Conservation (phyloP, 2,888 invertebrate species). For the Sarcophaga variegata region DNA sequence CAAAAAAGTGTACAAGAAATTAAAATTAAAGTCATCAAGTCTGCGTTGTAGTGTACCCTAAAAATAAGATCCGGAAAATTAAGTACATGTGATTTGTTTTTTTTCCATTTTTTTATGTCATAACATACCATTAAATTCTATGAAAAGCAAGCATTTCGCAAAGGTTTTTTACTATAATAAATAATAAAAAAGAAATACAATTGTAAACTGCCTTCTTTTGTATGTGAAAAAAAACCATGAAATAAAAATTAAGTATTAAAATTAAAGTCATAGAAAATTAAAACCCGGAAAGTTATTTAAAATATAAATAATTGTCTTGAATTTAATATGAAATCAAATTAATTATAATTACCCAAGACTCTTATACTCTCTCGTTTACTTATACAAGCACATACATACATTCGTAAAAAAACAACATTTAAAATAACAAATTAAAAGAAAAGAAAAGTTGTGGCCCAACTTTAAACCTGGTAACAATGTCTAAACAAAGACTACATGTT, state of each 20-base stretch:
- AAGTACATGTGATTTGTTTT: slow-evolving; percentile 52
- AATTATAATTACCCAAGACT: slow-evolving; percentile 32
- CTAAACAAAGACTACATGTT: slow-evolving; percentile 63
- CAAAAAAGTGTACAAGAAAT: background rate
- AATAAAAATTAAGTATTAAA: slow-evolving; percentile 19
- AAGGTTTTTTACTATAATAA: background rate
- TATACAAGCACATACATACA: background rate
- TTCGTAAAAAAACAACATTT: background rate
- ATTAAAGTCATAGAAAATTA: too few relatives aligned
- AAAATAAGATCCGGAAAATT: background rate
- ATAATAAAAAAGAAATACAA: background rate
- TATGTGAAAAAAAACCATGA: background rate
- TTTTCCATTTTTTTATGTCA: background rate
- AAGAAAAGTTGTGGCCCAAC: background rate
- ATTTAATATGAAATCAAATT: slow-evolving; percentile 15
- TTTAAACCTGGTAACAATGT: slow-evolving; percentile 23
- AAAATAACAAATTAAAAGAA: slow-evolving; percentile 16
- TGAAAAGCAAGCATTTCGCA: slow-evolving; percentile 1
- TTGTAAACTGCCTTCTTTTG: slow-evolving; percentile 43
- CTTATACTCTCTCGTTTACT: background rate
- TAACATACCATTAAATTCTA: slow-evolving; percentile 5
- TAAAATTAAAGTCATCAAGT: background rate
- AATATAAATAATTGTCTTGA: too few relatives aligned
- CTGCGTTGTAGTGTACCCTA: slow-evolving; percentile 31
- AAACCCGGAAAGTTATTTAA: too few relatives aligned